Evolutionary conservation across 2,113 vertebrate genomes (phyloP), one percentile per base, ranked within the genome.

Genomic region (Calonectris borealis): DNA sequence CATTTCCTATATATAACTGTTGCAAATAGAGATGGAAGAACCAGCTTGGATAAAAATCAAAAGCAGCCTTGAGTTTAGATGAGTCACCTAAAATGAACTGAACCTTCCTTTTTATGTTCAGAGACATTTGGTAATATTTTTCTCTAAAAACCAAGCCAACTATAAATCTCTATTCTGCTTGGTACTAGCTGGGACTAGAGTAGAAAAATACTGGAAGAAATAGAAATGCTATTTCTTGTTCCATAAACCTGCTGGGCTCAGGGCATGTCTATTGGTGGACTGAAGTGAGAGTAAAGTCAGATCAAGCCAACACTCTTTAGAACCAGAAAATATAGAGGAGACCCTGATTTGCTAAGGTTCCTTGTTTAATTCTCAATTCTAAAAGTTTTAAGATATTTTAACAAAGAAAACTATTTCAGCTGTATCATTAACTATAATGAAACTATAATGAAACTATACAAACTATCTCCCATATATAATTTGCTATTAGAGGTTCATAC

Each of bases 31-130:
- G 65, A 61, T 15, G 80, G 80, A 78, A 95, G 80, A 95, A 79
- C 60, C 71, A 81, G 55, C 83, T 25, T 68, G 65, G 72, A 68
- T 68, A 84, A 91, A 90, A 87, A 48, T 25, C 36, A 79, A 95
- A 94, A 93, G 83, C 91, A 94, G 83, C 70, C 65, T 42, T 57
- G 52, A 87, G 61, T 91, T 94, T 64, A 60, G 71, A 69, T 31
- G 60, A 83, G 49, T 80, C 60, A 70, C 93, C 60, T 48, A 44
- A 92, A 80, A 83, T 48, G 54, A 90, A 85, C 40, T 0, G 3
- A 95, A 88, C 58, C 32, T 80, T 83, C 42, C 42, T 66, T 87
- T 90, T 80, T 66, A 70, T 64, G 78, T 80, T 90, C 75, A 91
- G 62, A 85, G 66, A 61, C 62, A 62, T 62, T 81, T 91, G 80